These are phyloP conservation scores for Prunella strophiata DNA, from an alignment of 2,797 vertebrate species.

Conservation along the genomic window DNA sequence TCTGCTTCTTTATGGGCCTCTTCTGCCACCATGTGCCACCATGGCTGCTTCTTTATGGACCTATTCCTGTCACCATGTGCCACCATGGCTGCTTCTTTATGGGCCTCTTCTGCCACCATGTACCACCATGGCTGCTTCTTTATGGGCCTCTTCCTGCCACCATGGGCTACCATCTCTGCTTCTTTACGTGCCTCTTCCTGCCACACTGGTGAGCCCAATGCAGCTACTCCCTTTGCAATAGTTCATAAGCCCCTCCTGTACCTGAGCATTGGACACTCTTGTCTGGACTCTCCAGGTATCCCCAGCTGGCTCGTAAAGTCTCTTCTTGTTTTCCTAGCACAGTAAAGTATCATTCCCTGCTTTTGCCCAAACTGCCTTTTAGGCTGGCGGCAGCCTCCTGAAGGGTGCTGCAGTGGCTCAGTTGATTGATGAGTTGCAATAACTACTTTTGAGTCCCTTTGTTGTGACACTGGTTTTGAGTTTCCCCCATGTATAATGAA, in stretches of 20 bases:
- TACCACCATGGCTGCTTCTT: background rate
- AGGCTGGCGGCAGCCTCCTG: background rate
- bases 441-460: conserved; percentile 1
- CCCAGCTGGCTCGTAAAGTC: background rate
- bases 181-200: background rate
- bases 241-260: background rate
- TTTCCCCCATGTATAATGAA: background rate
- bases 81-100: background rate
- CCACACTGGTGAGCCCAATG: accelerated
- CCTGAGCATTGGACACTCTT: background rate
- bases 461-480: background rate
- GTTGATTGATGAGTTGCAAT: background rate
- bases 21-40: background rate
- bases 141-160: background rate
- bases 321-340: background rate
- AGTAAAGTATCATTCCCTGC: background rate
- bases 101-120: too few species aligned
- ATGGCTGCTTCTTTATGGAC: background rate
- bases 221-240: accelerated
- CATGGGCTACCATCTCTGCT: too few species aligned
- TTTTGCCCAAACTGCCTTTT: background rate
- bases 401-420: background rate
- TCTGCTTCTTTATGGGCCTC: background rate
- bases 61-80: background rate
- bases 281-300: background rate